A percentile compares a stretch with the other conserved stretches of the same genome.
Evolutionary conservation across 2,113 vertebrate genomes (phyloP).

Genomic region (Nesogale talazaci): DNA sequence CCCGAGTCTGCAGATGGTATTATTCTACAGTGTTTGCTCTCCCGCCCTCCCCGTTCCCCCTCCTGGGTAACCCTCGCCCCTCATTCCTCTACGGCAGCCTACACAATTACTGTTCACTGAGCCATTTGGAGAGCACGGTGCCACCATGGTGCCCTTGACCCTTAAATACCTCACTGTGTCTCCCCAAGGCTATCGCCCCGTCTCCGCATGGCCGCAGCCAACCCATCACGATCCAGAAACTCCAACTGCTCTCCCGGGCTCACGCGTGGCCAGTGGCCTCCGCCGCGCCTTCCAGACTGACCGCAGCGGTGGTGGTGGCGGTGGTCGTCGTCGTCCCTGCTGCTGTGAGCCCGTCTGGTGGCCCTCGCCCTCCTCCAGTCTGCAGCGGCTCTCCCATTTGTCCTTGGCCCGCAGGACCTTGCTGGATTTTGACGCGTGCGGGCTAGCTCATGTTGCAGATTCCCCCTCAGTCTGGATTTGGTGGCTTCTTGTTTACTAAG

Average conservation of each 20-base stretch:
- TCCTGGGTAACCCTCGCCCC: not conserved
- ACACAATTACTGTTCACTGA: not conserved
- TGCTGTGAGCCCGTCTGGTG: too few species aligned
- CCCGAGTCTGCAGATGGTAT: not conserved
- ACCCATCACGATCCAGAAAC: not conserved
- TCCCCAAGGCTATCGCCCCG: not conserved
- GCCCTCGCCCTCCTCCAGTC: not conserved
- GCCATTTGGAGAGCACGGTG: not conserved
- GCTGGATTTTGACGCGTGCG: not conserved
- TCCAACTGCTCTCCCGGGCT: not conserved
- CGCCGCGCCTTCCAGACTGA: too few species aligned
- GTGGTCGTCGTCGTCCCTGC: too few species aligned
- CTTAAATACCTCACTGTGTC: not conserved
- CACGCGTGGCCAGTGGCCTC: not conserved
- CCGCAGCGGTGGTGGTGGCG: too few species aligned
- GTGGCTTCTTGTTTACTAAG: not conserved
- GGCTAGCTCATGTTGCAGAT: not conserved
- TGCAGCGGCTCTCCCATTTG: not conserved
- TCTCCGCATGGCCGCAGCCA: not conserved
- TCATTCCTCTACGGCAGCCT: accelerated
- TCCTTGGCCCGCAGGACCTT: not conserved
- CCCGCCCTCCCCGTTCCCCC: too few species aligned
- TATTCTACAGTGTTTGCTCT: not conserved
- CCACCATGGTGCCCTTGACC: not conserved
- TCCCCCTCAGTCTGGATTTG: not conserved